Percentiles rank a stretch among this genome's conserved stretches.
These are phyloP conservation scores for Pseudopodoces humilis DNA, from an alignment of 2,113 vertebrate species.

Conservation along the genomic window DNA sequence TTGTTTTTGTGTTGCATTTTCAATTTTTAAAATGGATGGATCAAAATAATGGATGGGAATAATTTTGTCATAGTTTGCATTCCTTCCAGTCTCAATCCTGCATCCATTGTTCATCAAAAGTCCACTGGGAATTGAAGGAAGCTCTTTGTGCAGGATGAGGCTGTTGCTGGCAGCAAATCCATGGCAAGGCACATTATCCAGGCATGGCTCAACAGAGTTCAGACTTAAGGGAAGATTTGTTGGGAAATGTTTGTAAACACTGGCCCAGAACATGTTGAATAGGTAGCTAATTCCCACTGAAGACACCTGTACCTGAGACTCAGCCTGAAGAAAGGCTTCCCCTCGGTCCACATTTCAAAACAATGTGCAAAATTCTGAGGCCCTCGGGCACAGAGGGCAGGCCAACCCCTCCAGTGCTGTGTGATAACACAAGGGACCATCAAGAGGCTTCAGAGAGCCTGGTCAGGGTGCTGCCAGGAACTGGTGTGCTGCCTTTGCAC, in stretches of 20 bases:
- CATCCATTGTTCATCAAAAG: neutral
- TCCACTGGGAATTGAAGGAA: neutral
- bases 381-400: neutral
- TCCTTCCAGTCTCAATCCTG: neutral
- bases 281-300: neutral
- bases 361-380: no score
- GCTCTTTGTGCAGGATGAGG: neutral
- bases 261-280: neutral
- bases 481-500: neutral
- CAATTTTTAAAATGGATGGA: neutral
- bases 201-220: neutral
- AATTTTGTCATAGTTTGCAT: constrained; percentile 28
- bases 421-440: neutral
- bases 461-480: neutral
- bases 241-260: neutral
- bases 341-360: neutral
- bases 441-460: neutral
- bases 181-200: neutral
- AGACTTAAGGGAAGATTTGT: neutral
- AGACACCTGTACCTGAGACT: neutral
- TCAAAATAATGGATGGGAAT: constrained; percentile 8
- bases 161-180: neutral
- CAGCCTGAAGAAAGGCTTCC: neutral
- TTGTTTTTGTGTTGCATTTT: neutral
- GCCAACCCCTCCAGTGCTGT: fast-evolving